phyloP scores from a whole-genome alignment of 2,113 vertebrate genomes.

The Embiotoca jacksoni region DNA sequence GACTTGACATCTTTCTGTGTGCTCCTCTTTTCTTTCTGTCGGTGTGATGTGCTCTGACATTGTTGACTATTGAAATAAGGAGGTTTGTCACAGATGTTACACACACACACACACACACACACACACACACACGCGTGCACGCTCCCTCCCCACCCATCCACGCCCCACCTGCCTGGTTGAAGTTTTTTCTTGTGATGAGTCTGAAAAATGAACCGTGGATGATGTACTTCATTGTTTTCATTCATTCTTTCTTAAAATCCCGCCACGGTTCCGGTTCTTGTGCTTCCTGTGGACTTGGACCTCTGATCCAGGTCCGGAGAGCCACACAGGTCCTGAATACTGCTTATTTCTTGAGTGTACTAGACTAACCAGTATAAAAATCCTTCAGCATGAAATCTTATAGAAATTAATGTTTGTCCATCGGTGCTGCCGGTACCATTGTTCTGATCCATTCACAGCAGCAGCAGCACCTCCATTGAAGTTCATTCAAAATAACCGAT shows the following conservation, averaged over 20 bases:
- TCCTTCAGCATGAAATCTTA: too few relatives aligned
- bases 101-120: neutral
- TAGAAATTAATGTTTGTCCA: too few relatives aligned
- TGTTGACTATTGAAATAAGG: slow-evolving; percentile 2
- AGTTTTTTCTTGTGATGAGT: neutral
- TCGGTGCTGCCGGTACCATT: too few relatives aligned
- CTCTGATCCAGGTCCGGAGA: slow-evolving; percentile 5
- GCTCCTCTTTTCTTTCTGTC: neutral
- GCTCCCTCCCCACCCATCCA: neutral
- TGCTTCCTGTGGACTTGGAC: neutral
- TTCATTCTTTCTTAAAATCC: slow-evolving; percentile 3
- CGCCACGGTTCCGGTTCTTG: neutral
- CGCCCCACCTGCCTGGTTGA: neutral
- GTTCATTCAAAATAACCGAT: too few relatives aligned
- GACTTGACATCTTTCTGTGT: slow-evolving; percentile 20
- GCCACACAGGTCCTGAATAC: neutral
- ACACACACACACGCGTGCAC: neutral
- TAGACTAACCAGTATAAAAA: too few relatives aligned
- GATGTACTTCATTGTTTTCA: neutral
- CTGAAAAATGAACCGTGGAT: slow-evolving; percentile 9
- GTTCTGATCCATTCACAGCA: too few relatives aligned
- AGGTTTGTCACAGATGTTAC: slow-evolving; percentile 14
- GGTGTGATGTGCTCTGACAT: slow-evolving; percentile 10
- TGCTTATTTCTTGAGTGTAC: neutral
- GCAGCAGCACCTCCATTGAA: too few relatives aligned